Conservation (phyloP, 2,797 vertebrate species). For the Morus bassanus region DNA sequence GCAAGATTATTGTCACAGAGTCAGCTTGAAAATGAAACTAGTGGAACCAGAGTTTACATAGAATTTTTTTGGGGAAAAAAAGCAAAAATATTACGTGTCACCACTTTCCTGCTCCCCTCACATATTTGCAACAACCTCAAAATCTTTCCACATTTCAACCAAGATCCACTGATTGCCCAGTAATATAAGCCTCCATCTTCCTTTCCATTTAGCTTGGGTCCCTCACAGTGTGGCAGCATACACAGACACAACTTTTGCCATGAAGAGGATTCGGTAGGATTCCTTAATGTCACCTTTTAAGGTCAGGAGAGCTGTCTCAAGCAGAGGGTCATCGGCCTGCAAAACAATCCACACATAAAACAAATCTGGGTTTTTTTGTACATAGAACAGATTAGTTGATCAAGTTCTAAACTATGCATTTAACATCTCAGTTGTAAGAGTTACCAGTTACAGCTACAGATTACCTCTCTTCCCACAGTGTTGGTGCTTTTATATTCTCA, state of each 20-base stretch:
- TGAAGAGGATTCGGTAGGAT: slow-evolving; percentile 81
- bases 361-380: not conserved
- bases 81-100: not conserved
- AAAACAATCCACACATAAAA: not conserved
- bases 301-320: slow-evolving; percentile 77
- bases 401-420: not conserved
- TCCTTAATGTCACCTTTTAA: slow-evolving; percentile 80
- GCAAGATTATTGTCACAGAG: not conserved
- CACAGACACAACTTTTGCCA: slow-evolving; percentile 71
- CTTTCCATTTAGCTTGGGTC: not conserved
- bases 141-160: not conserved
- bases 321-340: slow-evolving; percentile 80
- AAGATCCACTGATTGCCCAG: not conserved
- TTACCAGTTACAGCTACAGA: not conserved
- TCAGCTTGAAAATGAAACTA: not conserved
- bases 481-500: not conserved
- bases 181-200: not conserved
- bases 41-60: not conserved
- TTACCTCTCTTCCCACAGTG: not conserved
- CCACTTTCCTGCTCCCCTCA: not conserved
- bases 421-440: not conserved
- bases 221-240: not conserved
- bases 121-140: not conserved
- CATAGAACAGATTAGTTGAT: not conserved
- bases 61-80: not conserved